Evolutionary conservation across 2,888 invertebrate genomes (phyloP), one percentile per base, ranked within the genome.

Genomic region (Trissolcus brochymenae): DNA sequence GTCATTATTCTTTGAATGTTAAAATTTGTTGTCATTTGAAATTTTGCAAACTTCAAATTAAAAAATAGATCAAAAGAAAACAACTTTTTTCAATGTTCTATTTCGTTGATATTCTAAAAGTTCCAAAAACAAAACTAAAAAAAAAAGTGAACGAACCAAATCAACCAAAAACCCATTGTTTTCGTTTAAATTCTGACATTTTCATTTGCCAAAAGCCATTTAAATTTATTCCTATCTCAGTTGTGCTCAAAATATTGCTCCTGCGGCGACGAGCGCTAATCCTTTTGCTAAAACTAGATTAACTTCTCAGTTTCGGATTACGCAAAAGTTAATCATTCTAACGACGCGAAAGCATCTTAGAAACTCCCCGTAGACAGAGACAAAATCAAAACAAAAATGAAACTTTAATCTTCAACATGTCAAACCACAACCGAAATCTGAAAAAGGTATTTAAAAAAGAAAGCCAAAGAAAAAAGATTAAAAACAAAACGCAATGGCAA

Each of bases 231-330:
- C 13, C 14, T 16, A n/a, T 16, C 46, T 16, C 46, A 16, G 16
- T 35, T 7, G 9, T n/a, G 35, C 11, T 13, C 35, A 25, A 35
- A 55, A 55, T 29, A 55, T 29, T 54, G 54, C 54, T 35, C 54
- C 29, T 55, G n/a, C 16, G 40, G 55, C 35, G 17, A 40, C 55
- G 35, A 35, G 14, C 16, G 14, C 35, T 16, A 17, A 25, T 40
- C 29, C 55, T 40, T 40, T 25, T 55, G 14, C 40, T 21, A 21
- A 14, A 40, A 40, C 16, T 35, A 35, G 21, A 21, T 55, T 55
- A 55, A 55, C 55, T 40, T 55, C 55, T 40, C 16, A 29, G 53
- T 55, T 55, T 13, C 11, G 40, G 14, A 55, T 35, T 40, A 55
- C 35, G 35, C 14, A 40, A 29, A 16, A 40, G 17, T 25, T 55